Base-by-base conservation (phyloP, 2,797 vertebrate genomes). In the Hippocampus kuda region DNA sequence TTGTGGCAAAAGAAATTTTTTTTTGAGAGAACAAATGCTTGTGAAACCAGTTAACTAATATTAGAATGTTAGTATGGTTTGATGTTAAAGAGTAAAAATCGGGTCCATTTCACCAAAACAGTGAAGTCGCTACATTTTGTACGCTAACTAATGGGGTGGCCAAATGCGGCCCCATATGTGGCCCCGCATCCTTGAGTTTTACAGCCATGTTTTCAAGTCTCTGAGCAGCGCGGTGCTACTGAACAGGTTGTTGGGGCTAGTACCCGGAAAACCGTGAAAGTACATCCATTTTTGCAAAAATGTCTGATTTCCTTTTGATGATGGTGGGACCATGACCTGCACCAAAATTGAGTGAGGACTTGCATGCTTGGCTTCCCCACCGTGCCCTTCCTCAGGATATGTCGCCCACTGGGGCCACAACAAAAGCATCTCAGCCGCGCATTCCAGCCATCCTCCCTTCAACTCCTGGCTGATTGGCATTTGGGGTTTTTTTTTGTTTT, bases 401-500 rank as follows among this genome's bases (percentile, higher is more conserved):
- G 59, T 38, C 27, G 30, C 27, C 54, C 16, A 60, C 26, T 27
- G n/a, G 15, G 68, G 68, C 80, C 59, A 79, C 79, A 79, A 77
- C 70, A 79, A 80, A 79, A 76, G 71, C 81, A 79, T 68, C 69
- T 72, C 56, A 64, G 61, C 38, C 68, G 71, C 15, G n/a, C 20
- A 42, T 71, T 65, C 72, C 64, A 72, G 69, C 76, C 73, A 42
- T 10, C 26, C 26, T 18, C 24, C 26, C 18, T 38, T 62, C 60
- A 62, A 12, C 20, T 62, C 18, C 12, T 18, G 16, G 30, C 18
- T 62, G 9, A 12, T 41, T 38, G 2, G 61, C 66, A 57, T 57
- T 57, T 26, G 4, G n/a, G 11, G 74, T 4, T 20, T 69, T 59
- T 1, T 15, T 15, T 74, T 3, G 16, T 69, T 30, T 27, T 13